Percentiles rank a stretch among this genome's conserved stretches.
Conservation (phyloP, 2,113 vertebrate species). For the Crypturellus undulatus region DNA sequence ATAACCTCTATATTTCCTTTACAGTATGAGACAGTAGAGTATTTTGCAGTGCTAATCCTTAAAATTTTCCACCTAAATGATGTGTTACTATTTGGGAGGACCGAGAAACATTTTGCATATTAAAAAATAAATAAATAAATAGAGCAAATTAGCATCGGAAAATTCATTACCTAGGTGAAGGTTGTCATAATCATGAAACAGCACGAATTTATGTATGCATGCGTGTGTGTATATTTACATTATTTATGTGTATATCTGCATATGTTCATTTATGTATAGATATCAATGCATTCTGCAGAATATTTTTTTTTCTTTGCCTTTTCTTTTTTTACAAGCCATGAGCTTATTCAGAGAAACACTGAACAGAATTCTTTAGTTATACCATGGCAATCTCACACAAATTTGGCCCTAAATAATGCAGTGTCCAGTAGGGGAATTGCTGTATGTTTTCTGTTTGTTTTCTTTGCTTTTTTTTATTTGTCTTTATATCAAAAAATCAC, state of each 20-base stretch:
- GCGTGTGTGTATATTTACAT: neutral
- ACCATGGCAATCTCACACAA: neutral
- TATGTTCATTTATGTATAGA: neutral
- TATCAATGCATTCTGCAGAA: accelerated
- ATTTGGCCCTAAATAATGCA: neutral
- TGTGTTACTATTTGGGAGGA: neutral
- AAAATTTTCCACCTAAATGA: neutral
- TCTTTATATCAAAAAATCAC: neutral
- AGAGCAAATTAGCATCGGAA: neutral
- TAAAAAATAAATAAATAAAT: neutral
- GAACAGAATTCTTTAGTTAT: neutral
- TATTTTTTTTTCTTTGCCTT: neutral
- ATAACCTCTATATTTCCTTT: neutral
- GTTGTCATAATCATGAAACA: neutral
- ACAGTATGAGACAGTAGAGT: neutral
- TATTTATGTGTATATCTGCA: neutral
- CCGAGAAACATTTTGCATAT: neutral
- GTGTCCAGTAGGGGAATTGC: neutral
- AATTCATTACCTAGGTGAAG: neutral
- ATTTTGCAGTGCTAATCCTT: neutral
- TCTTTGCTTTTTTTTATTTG: neutral
- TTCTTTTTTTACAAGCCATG: neutral
- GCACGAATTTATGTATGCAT: neutral
- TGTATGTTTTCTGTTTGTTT: too few species aligned
- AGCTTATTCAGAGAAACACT: neutral